Base-by-base conservation (phyloP, 2,888 invertebrate species). In the Caprella mutica region DNA sequence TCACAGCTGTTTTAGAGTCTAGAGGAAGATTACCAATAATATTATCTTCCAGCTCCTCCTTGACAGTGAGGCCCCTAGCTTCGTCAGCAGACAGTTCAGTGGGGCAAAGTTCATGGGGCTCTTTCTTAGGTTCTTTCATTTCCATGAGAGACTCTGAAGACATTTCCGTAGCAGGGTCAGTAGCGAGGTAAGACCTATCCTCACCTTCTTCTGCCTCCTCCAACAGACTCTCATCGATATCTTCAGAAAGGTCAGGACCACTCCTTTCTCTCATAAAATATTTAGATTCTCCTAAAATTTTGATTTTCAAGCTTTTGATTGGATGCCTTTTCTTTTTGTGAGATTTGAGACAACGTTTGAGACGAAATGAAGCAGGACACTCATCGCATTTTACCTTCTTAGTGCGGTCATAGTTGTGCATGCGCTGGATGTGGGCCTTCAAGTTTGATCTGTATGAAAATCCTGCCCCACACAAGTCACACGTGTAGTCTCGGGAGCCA, bases 281-380 rank as follows among this genome's bases (percentile, higher is more conserved):
- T 23, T 60, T 60, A 24, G 64, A 64, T 52, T 64, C 64, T 35
- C 64, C 39, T 48, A 64, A 40, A 24, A 64, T 61, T 54, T 64
- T 64, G 50, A 64, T 60, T 39, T 64, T 64, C 14, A 64, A 50
- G 46, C 64, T 64, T 38, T 64, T 64, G 30, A 64, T 64, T 8
- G 64, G 64, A 42, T 64, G 64, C n/a, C 64, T 55, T 33, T 60
- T 60, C 52, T 58, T 60, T 54, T 64, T 64, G 53, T 64, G 64
- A 17, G 64, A 58, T 51, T 64, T 64, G 26, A 65, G 55, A 43
- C 61, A 61, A 9, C 61, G 48, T n/a, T 58, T 57, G n/a, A 59
- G 55, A 19, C 59, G 53, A 44, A 65, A 65, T 53, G 53, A 59
- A n/a, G 59, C 57, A 12, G 61, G 61, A 42, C 65, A 65, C 42